Evolutionary conservation across 2,113 vertebrate genomes (phyloP), one percentile per base, ranked within the genome.

Genomic region (Sciurus niger): DNA sequence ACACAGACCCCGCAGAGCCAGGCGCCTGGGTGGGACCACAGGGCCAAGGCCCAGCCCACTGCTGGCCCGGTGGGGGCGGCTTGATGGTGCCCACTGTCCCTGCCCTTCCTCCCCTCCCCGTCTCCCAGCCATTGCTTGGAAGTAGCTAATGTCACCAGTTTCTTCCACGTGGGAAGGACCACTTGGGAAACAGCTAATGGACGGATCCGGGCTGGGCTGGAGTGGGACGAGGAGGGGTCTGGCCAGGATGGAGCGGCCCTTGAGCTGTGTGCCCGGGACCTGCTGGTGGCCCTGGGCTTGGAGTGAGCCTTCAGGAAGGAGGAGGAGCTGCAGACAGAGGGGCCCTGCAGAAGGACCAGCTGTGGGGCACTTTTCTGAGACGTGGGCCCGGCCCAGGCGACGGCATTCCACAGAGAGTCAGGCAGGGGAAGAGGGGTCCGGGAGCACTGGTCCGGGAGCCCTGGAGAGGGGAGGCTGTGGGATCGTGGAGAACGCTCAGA

Each of bases 391-490:
- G 46, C 55, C 55, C 6, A 18, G 46, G 20, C 0, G 24, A 30
- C 20, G 51, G 13, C 32, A 46, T 37, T 77, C 80, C 60, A 13
- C 12, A 30, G 32, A 40, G 55, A 28, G 24, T 37, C 11, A 78
- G 28, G 6, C 28, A 79, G 65, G 53, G 73, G 18, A 83, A 87
- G 43, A 40, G 40, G 70, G 11, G 17, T 28, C 6, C 32, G 79
- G 17, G 37, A 3, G 60, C 24, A 2, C 40, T 40, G 2, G 24
- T 22, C 8, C 24, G 0, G 24, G 24, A 25, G 24, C 22, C 3
- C 60, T 28, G 60, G 24, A 10, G 24, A 63, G 60, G 60, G 9
- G 6, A 25, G 60, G 60, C 60, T 18, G 17, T 6, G 22, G 77
- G 55, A 60, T 11, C 24, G 3, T 24, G 9, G 6, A 11, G 65